phyloP scores from a whole-genome alignment of 2,113 vertebrate species.

The Mystacornis crossleyi region DNA sequence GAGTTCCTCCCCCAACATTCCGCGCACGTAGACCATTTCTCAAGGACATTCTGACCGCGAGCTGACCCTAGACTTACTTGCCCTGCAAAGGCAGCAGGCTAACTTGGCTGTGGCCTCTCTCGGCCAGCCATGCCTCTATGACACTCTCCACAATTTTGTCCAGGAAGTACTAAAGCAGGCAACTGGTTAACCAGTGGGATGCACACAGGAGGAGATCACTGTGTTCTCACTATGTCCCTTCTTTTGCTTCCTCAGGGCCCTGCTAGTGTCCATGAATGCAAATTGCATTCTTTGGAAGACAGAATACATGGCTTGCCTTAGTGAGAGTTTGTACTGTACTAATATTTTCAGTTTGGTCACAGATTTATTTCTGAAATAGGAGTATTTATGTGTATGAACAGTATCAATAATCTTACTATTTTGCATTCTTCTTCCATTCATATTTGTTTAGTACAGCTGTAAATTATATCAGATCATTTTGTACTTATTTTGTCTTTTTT shows the following conservation, averaged over 20 bases:
- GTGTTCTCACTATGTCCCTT: not conserved
- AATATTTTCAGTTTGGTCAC: not conserved
- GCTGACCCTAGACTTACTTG: too few relatives aligned
- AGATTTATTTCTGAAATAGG: not conserved
- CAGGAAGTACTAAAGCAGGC: not conserved
- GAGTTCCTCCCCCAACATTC: too few relatives aligned
- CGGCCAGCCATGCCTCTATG: too few relatives aligned
- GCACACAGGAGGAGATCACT: not conserved
- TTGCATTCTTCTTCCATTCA: not conserved
- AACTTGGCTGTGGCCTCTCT: too few relatives aligned
- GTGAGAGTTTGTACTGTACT: not conserved
- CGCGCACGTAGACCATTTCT: too few relatives aligned
- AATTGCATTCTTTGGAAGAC: not conserved
- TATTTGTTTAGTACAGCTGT: not conserved
- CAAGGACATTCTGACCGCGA: too few relatives aligned
- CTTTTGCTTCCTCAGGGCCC: not conserved
- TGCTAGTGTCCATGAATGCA: not conserved
- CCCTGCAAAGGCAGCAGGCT: too few relatives aligned
- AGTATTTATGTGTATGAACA: not conserved
- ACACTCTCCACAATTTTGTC: too few relatives aligned
- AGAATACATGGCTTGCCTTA: not conserved
- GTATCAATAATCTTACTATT: not conserved
- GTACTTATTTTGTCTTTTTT: not conserved
- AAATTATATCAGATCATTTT: not conserved
- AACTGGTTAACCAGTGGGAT: not conserved